Base-by-base conservation (phyloP, 2,888 invertebrate genomes). In the Cryptus viduatorius region DNA sequence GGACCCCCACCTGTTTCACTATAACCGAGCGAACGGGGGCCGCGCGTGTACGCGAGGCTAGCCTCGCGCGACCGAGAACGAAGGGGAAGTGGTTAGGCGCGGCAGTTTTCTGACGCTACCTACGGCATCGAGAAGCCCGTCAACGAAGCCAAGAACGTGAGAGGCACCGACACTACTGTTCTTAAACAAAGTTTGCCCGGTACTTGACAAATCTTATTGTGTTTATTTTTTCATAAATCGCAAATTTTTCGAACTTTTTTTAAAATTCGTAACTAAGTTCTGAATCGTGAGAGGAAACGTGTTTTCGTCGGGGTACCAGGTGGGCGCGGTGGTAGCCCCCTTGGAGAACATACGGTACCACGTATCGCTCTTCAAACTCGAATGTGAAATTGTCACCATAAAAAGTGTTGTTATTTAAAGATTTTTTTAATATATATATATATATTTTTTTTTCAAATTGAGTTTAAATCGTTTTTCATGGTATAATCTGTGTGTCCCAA, bases 101-200 rank as follows among this genome's bases (percentile, higher is more conserved):
- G 91, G 91, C 91, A 91, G 90, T 91, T 91, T 91, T 91, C 91
- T 87, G 89, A 91, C 90, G 90, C 90, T 89, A 87, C 87, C 87
- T 85, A 85, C 86, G 86, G 87, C 85, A 86, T 86, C 86, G 81
- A 86, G 86, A 86, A 86, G 82, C 78, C 87, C 79, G 79, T 84
- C 83, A 78, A 79, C 84, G 50, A 75, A 81, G 64, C 69, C 5
- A 72, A 72, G 75, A 48, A 14, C 19, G 42, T 12, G 31, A 64
- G 69, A 16, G 61, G 50, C 37, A 37, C 8, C 69, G 75, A 29
- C 31, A 16, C 14, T 42, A 37, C 42, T 8, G 8, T 53, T 53
- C 53, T 64, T 14, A 16, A 69, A 19, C 44, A 10, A 56, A 53
- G 12, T 50, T 68, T 46, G 24, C 42, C 67, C 46, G 77, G 77